Percentiles rank a stretch among this genome's conserved stretches.
phyloP scores from a whole-genome alignment of 92 coral and sea anemone genomes.

The Zoanthus gigantus region DNA sequence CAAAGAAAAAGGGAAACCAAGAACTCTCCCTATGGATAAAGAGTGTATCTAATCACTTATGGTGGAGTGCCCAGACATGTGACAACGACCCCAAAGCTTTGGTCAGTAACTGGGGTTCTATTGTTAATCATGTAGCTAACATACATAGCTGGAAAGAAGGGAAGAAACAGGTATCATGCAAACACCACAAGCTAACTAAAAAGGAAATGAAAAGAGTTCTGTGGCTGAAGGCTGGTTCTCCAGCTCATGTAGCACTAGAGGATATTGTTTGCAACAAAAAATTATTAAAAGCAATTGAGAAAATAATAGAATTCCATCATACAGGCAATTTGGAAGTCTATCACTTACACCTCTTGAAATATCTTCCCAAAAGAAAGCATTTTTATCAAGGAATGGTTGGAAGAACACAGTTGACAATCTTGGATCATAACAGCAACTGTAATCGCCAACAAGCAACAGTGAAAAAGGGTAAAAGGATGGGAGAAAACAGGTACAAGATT shows the following conservation, averaged over 20 bases:
- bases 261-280: constrained; percentile 17
- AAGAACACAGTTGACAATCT: constrained; percentile 42
- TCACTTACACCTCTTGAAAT: constrained; percentile 17
- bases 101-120: background rate
- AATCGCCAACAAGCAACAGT: constrained; percentile 50
- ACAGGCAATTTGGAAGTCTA: constrained; percentile 30
- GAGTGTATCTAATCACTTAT: background rate
- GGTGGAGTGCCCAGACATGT: constrained; percentile 4
- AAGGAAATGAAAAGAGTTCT: background rate
- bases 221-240: constrained; percentile 41
- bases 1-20: background rate
- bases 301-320: constrained; percentile 30
- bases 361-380: constrained; percentile 36
- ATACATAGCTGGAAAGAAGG: constrained; percentile 1
- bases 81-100: background rate
- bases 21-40: constrained; percentile 1
- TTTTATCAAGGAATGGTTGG: constrained; percentile 51
- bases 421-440: constrained; percentile 39
- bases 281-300: constrained; percentile 18
- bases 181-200: constrained; percentile 15
- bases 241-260: constrained; percentile 42
- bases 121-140: background rate
- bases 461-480: constrained; percentile 30
- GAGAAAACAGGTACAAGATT: constrained; percentile 45
- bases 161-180: constrained; percentile 9